Conservation (phyloP, 1,140 invertebrate species). For the Lutraria rhynchaena region DNA sequence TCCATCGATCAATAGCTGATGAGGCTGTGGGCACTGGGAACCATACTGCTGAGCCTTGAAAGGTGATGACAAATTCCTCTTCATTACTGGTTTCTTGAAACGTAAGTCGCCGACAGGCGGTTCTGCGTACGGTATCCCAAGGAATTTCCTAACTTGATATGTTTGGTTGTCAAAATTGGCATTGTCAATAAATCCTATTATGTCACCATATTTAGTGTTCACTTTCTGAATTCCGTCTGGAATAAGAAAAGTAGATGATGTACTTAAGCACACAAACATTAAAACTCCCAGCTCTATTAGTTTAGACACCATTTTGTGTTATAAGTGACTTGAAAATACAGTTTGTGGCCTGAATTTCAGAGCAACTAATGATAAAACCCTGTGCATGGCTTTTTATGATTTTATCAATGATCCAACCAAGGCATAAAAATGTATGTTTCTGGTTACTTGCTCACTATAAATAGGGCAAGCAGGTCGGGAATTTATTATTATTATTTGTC, state of each 20-base stretch:
- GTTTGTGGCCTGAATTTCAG: too few relatives aligned
- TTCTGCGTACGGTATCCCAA: not conserved
- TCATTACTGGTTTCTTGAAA: not conserved
- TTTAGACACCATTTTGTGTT: too few relatives aligned
- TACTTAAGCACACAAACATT: too few relatives aligned
- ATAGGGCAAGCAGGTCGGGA: too few relatives aligned
- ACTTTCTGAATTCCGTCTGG: slow-evolving; percentile 3
- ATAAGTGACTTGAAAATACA: too few relatives aligned
- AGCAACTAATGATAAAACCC: too few relatives aligned
- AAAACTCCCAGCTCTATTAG: too few relatives aligned
- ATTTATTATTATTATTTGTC: too few relatives aligned
- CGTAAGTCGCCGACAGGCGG: not conserved
- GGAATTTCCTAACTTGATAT: not conserved
- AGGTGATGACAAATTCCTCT: not conserved
- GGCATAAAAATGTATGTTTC: too few relatives aligned
- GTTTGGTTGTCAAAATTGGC: not conserved
- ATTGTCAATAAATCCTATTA: not conserved
- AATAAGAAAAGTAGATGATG: not conserved
- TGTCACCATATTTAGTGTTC: slow-evolving; percentile 2
- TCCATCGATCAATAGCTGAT: not conserved
- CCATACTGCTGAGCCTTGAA: not conserved
- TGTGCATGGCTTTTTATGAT: too few relatives aligned
- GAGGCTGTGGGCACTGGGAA: not conserved
- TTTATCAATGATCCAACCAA: too few relatives aligned
- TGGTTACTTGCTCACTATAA: too few relatives aligned